Base-by-base conservation (phyloP, 2,113 vertebrate genomes). In the Cranoglanis bouderius region DNA sequence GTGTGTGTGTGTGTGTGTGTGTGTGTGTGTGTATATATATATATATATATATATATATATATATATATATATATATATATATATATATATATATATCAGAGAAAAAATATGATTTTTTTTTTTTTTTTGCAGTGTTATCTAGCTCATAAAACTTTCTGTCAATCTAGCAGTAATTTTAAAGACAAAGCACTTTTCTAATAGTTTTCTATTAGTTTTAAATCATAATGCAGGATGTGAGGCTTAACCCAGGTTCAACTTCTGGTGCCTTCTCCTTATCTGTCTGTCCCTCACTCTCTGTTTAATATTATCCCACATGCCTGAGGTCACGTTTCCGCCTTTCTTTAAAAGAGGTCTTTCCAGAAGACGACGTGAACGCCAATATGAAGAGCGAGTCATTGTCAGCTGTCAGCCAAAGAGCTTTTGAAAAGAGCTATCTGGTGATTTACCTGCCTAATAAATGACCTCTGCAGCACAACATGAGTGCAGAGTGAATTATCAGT, bases 361-460 rank as follows among this genome's bases (percentile, higher is more conserved):
- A 92, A 81, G 85, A 78, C 88, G 51, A 72, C 51, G 80, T 19
- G 83, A 24, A 19, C 88, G 32, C 84, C 82, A 67, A 29, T 87
- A 82, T 70, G 59, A 74, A 85, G 86, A 75, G 88, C 85, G 51
- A 82, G 85, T 87, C 80, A 46, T 82, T 19, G 59, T 26, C 82
- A 40, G 85, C 86, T 35, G 85, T 88, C 88, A 89, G 74, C 74
- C 82, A 38, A 67, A 70, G 75, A 53, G 75, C 77, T 3, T 86
- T 77, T 92, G 83, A 87, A 87, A 90, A 90, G 77, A 88, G 86
- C n/a, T 29, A 40, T 77, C 89, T 38, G 8, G 49, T 82, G 84
- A 90, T 93, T 87, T 83, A 87, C 77, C 77, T 63, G 57, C 40
- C 53, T 88, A 81, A 89, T 92, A 91, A 84, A 92, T 89, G 57